Base-by-base conservation (phyloP, 2,797 vertebrate species). In the Ceyx erithaca region DNA sequence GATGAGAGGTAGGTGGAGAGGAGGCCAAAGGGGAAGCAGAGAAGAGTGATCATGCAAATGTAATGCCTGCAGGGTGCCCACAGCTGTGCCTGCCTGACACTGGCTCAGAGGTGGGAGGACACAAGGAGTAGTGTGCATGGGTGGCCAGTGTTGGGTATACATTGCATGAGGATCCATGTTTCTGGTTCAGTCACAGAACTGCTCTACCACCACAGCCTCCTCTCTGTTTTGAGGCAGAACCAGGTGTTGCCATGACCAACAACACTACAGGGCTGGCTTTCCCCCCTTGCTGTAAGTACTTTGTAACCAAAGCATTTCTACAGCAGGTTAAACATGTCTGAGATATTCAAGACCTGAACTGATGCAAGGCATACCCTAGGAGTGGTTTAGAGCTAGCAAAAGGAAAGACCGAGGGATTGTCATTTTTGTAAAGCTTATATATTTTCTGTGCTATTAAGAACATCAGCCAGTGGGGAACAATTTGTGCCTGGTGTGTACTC, bases 91-190 rank as follows among this genome's bases (percentile, higher is more conserved):
- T 77, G 14, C 45, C 51, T 49, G 69, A 64, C 35, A 33, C 33
- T 3, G 10, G 40, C 37, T 64, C 10, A 17, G 58, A 61, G 59
- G 4, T 25, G 33, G 23, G 49, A 78, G 14, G 19, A 17, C 28
- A 19, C 4, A 6, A 49, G 31, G 25, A 54, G 19, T 2, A 19
- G 10, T 17, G 5, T 25, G 28, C 1, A 2, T 1, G 23, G 8
- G 5, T 83, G 35, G 16, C 58, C 12, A 23, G 41, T 46, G 14
- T 66, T 82, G 48, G 77, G 46, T 31, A 20, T 52, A 31, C 11
- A 1, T 20, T 52, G 14, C 20, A 10, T 14, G 5, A 25, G n/a
- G 37, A 8, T 89, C n/a, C 5, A 1, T 31, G 16, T 64, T 79
- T 43, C 37, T 5, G 13, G 30, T n/a, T 40, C 40, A 19, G 54